Evolutionary conservation across 2,797 vertebrate genomes (phyloP), one percentile per base, ranked within the genome.

Genomic region (Neomorphus geoffroyi): DNA sequence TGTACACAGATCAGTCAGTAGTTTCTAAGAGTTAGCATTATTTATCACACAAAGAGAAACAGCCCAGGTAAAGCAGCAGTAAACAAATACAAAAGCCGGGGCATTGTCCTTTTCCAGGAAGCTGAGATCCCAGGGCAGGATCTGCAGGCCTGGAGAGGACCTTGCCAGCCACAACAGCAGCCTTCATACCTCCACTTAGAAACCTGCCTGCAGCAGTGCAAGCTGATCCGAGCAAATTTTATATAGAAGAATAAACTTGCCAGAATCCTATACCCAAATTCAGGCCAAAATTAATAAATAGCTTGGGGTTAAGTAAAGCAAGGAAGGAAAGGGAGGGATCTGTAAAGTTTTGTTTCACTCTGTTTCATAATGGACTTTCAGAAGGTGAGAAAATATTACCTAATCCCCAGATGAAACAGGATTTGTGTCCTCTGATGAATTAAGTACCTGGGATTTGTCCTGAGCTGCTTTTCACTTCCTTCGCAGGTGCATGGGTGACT

Each of bases 401-500:
- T 1, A 0, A 23, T 11, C 23, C 32, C 43, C 54, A 28, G 80
- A 32, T 22, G 60, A 91, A 93, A 85, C 17, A 23, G 64, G 41
- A 32, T 77, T 62, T 89, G 91, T 92, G 71, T 79, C 57, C 0
- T 0, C 23, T 0, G 5, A 66, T 64, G 46, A 88, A 94, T 79
- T 79, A 69, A 86, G 66, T 30, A 39, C 43, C 78, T 11, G 48
- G 57, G 60, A 17, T 24, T 71, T 67, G 37, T 22, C 50, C n/a
- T 19, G 53, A 35, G 58, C 50, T 50, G 48, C 16, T 64, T 78
- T 88, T 24, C 32, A 28, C 30, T 48, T 78, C 28, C 50, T n/a
- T 35, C 1, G 0, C 77, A 10, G 35, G 64, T 39, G 60, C 8
- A 1, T 0, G 0, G 26, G 48, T 1, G 6, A 33, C 15, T 86